Evolutionary conservation across 2,888 invertebrate species (phyloP), one percentile per base, ranked within the genome.

Genomic region (Drosophila diplacantha): DNA sequence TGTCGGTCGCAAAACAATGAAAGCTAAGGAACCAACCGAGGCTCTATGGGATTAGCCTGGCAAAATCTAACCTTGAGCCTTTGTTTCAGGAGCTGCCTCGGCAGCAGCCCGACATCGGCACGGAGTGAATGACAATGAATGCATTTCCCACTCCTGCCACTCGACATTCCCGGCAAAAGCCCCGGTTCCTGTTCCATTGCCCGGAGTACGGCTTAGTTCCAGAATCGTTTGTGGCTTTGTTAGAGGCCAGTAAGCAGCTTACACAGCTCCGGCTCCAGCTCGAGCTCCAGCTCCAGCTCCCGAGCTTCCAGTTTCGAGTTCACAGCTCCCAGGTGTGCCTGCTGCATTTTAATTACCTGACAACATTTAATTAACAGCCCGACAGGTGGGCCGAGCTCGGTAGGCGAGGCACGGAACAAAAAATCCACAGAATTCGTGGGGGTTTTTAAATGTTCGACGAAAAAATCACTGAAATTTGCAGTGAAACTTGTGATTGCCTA

Each of bases 341-440:
- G 66, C 56, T 74, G 73, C 71, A 71, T 76, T 78, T 79, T 76
- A 76, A 76, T 76, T 76, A 80, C 68, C 74, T 56, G 32, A 59
- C 73, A 66, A 69, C 53, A 66, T 78, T 78, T 69, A 78, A 78
- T 66, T 67, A 70, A 72, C 57, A 75, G 60, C 58, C 44, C 55
- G 18, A 31, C 41, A 14, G 49, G 35, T 31, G 37, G 24, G 11
- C 9, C 1, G 18, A n/a, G n/a, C 16, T 16, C 1, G n/a, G 20
- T 3, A 3, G 5, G 16, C 50, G 32, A 20, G 26, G 32, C n/a
- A 5, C 8, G 22, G 14, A 8, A 20, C 12, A 20, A 38, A 37
- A 20, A 38, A 12, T 7, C 2, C 4, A 38, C 3, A 20, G 3
- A 14, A 38, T 22, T 14, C 14, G 7, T 14, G 1, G 7, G 7